Conservation (phyloP, 2,113 vertebrate genomes). For the Syngnathus scovelli region DNA sequence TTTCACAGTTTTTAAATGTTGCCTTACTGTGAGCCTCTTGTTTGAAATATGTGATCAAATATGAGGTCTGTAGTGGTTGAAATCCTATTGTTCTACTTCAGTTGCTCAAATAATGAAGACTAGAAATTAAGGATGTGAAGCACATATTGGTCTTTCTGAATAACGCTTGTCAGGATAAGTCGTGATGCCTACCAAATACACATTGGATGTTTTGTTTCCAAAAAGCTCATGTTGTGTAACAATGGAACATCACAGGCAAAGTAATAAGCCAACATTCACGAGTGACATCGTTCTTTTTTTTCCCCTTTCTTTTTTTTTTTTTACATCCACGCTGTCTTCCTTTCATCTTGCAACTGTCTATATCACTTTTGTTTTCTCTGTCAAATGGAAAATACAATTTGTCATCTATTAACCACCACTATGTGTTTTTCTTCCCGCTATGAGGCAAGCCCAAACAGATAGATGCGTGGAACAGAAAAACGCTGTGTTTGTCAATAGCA, state of each 20-base stretch:
- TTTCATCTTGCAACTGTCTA: slow-evolving; percentile 46
- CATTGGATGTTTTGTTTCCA: slow-evolving; percentile 59
- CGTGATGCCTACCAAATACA: slow-evolving; percentile 25
- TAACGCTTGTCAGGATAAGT: not conserved
- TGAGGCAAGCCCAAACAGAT: slow-evolving; percentile 12
- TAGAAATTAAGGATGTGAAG: not conserved
- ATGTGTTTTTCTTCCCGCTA: slow-evolving; percentile 20
- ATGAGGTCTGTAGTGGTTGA: not conserved
- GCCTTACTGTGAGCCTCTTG: not conserved
- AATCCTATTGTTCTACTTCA: not conserved
- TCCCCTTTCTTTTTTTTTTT: slow-evolving; percentile 16
- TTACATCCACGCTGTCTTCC: slow-evolving; percentile 31
- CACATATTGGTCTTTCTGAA: not conserved
- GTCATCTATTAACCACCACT: slow-evolving; percentile 20
- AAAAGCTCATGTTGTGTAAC: slow-evolving; percentile 28
- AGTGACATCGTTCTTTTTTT: slow-evolving; percentile 13
- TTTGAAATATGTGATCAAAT: not conserved
- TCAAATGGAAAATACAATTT: slow-evolving; percentile 8
- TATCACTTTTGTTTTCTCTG: slow-evolving; percentile 31
- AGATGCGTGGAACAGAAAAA: slow-evolving; percentile 1
- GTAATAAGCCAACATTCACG: slow-evolving; percentile 62
- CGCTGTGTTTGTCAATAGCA: slow-evolving; percentile 8
- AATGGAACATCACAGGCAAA: slow-evolving; percentile 65
- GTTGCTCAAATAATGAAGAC: not conserved
- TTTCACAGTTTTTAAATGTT: not conserved